Percentiles rank a stretch among this genome's conserved stretches.
Conservation (phyloP, 2,113 vertebrate species). For the Megaptera novaeangliae region DNA sequence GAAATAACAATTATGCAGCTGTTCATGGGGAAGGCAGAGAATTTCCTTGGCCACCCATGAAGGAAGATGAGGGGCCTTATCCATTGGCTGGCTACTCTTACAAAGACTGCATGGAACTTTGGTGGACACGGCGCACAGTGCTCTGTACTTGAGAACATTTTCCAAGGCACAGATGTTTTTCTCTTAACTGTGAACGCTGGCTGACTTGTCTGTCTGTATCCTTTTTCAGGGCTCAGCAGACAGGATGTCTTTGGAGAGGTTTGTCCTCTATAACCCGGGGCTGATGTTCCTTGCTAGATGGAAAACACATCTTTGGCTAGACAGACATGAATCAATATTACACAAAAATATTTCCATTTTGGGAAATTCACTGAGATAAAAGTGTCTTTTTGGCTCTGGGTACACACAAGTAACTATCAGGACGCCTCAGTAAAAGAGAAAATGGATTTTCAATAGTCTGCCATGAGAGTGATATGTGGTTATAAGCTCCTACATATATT, state of each 20-base stretch:
- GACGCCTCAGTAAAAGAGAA: neutral
- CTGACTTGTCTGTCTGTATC: slow-evolving; percentile 37
- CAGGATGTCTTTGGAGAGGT: neutral
- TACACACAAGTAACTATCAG: neutral
- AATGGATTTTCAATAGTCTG: neutral
- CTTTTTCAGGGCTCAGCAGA: neutral
- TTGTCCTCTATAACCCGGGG: neutral
- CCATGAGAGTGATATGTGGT: neutral
- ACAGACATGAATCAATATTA: slow-evolving; percentile 29
- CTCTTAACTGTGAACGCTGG: slow-evolving; percentile 50
- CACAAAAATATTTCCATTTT: slow-evolving; percentile 22
- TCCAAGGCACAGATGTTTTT: slow-evolving; percentile 69
- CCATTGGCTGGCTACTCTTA: neutral
- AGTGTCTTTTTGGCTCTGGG: slow-evolving; percentile 1
- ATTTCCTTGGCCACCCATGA: neutral
- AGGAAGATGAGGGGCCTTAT: neutral
- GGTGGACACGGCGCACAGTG: neutral
- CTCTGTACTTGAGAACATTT: slow-evolving; percentile 37
- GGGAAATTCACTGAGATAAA: slow-evolving; percentile 5
- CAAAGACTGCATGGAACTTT: neutral
- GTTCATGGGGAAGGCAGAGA: neutral
- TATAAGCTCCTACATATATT: neutral
- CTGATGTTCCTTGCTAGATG: neutral
- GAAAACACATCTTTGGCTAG: slow-evolving; percentile 41
- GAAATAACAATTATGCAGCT: neutral